phyloP scores from a whole-genome alignment of 2,113 vertebrate genomes.

The Alexandromys fortis region DNA sequence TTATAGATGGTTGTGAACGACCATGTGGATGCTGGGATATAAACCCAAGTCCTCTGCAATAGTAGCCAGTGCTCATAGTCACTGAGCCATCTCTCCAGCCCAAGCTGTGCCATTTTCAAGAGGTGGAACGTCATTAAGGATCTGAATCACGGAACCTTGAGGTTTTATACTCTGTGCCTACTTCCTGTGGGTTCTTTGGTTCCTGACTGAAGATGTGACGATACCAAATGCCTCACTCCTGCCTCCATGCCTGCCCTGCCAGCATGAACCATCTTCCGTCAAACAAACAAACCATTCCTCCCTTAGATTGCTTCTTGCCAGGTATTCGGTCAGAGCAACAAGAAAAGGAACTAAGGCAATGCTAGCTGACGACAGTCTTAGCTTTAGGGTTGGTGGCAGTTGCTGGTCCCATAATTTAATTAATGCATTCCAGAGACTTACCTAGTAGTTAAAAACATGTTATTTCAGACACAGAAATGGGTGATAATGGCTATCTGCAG shows the following conservation, averaged over 20 bases:
- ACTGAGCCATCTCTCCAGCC: no score
- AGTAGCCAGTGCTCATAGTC: background rate
- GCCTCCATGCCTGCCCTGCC: background rate
- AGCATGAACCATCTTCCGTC: background rate
- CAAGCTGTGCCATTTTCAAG: background rate
- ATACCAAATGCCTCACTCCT: background rate
- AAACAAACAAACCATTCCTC: background rate
- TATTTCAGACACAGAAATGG: background rate
- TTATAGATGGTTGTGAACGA: background rate
- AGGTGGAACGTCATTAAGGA: background rate
- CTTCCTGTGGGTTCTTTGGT: background rate
- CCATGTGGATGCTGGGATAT: background rate
- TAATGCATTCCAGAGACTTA: background rate
- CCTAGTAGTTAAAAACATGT: background rate
- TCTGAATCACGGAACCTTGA: background rate
- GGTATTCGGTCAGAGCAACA: background rate
- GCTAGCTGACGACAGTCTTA: background rate
- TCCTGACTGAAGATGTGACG: background rate
- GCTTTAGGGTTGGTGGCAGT: background rate
- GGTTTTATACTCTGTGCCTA: background rate
- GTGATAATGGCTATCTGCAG: background rate
- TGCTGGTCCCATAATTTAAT: background rate
- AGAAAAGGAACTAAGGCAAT: background rate
- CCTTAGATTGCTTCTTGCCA: background rate
- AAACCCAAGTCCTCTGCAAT: background rate